These are phyloP conservation scores for Monomorium pharaonis DNA, from an alignment of 1,140 invertebrate genomes.

Conservation along the genomic window DNA sequence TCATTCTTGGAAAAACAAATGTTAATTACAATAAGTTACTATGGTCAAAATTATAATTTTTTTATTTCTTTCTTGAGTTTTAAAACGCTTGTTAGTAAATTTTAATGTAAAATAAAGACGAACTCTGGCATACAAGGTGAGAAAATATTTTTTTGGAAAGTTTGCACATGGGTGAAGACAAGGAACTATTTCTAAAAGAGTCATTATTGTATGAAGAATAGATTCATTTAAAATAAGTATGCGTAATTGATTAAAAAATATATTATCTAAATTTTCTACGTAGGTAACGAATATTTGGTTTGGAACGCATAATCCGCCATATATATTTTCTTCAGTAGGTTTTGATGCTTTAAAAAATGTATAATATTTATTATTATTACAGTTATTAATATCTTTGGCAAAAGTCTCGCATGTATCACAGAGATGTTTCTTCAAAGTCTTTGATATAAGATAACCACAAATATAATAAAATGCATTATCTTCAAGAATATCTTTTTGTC, in stretches of 20 bases:
- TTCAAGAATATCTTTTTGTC: background rate
- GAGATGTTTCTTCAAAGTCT: background rate
- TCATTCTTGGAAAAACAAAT: no score
- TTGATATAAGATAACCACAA: constrained; percentile 11
- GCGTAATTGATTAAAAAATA: background rate
- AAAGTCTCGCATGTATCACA: constrained; percentile 5
- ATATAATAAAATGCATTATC: constrained; percentile 23
- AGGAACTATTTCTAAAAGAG: background rate
- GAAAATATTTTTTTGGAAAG: constrained; percentile 3
- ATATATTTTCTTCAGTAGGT: constrained; percentile 8
- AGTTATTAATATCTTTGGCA: constrained; percentile 22
- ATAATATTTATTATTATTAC: background rate
- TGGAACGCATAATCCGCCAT: background rate
- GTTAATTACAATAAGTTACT: no score
- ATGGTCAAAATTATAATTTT: constrained; percentile 28
- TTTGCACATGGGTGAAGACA: constrained; percentile 16
- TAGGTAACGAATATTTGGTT: background rate
- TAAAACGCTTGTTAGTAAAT: background rate
- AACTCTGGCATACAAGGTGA: background rate
- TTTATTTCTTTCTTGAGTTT: background rate
- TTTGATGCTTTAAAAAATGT: background rate
- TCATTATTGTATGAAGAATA: background rate
- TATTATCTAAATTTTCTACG: constrained; percentile 1
- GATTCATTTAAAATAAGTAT: constrained; percentile 7
- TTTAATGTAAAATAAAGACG: background rate